Percentiles rank a stretch among this genome's conserved stretches.
These are phyloP conservation scores for Stictocephala bisonia DNA, from an alignment of 2,888 invertebrate species.

Conservation along the genomic window DNA sequence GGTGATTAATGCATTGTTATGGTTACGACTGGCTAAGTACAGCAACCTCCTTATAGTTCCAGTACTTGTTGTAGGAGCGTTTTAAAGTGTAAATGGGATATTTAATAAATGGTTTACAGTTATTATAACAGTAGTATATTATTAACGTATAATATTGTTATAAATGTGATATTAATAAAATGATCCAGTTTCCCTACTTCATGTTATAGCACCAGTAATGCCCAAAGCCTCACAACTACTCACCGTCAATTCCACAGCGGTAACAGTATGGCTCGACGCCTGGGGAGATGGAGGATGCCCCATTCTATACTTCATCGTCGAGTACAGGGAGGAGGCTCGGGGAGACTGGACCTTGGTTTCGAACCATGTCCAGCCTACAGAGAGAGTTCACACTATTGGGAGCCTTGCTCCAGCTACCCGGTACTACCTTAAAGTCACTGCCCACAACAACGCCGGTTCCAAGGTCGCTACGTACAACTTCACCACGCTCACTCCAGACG, in stretches of 20 bases:
- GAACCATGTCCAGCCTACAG: conserved; percentile 83
- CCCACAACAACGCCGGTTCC: conserved; percentile 89
- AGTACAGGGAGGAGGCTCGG: conserved; percentile 76
- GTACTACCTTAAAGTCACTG: conserved; percentile 68
- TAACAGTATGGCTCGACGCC: conserved; percentile 86
- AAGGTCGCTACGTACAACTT: conserved; percentile 86
- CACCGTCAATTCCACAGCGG: conserved; percentile 87
- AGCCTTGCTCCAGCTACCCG: conserved; percentile 77
- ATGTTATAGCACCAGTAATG: conserved; percentile 75
- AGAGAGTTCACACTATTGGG: conserved; percentile 82
- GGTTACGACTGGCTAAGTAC: too few relatives aligned
- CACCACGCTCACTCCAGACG: conserved; percentile 81
- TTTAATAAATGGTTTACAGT: too few relatives aligned
- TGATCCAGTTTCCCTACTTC: too few relatives aligned
- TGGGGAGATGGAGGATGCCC: conserved; percentile 93
- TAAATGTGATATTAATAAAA: too few relatives aligned
- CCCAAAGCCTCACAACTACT: conserved; percentile 84
- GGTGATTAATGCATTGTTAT: too few relatives aligned
- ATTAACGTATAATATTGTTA: too few relatives aligned
- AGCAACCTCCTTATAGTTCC: too few relatives aligned
- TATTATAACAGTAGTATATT: too few relatives aligned
- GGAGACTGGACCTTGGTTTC: conserved; percentile 80
- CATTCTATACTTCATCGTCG: conserved; percentile 85
- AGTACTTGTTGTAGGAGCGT: too few relatives aligned
- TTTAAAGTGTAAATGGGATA: too few relatives aligned